Percentiles rank a stretch among this genome's conserved stretches.
These are phyloP conservation scores for Lutra lutra DNA, from an alignment of 2,797 vertebrate species.

Conservation along the genomic window DNA sequence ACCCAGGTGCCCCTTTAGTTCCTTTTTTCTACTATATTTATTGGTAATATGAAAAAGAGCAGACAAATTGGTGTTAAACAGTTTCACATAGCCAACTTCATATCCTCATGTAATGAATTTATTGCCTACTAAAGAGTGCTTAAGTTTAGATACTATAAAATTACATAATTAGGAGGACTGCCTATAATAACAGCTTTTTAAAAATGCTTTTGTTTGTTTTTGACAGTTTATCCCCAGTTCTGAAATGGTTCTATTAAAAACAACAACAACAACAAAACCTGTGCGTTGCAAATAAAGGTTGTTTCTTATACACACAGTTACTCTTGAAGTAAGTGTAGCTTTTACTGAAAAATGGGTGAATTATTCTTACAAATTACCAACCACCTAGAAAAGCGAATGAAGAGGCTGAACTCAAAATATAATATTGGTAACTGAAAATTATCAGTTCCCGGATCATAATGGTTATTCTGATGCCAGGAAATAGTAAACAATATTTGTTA, in stretches of 20 bases:
- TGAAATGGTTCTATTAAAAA: background rate
- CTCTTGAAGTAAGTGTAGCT: background rate
- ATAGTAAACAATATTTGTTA: background rate
- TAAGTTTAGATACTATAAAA: background rate
- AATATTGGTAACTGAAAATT: background rate
- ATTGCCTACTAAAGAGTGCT: background rate
- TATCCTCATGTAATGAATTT: background rate
- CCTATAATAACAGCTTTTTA: background rate
- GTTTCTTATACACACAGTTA: background rate
- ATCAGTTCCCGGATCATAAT: background rate
- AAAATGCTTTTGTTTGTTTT: background rate
- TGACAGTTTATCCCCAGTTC: background rate
- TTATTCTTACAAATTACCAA: background rate
- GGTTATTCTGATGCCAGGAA: background rate
- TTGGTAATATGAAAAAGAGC: background rate
- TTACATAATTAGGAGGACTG: background rate
- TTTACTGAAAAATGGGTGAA: conserved; percentile 10
- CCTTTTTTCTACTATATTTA: background rate
- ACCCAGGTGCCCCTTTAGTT: background rate
- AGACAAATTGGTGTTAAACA: background rate
- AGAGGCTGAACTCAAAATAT: background rate
- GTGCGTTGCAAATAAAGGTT: background rate
- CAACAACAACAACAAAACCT: background rate
- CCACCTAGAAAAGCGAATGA: background rate
- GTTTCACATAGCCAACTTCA: background rate